These are phyloP conservation scores for Solenopsis fugax DNA, from an alignment of 1,140 invertebrate species.

Conservation along the genomic window DNA sequence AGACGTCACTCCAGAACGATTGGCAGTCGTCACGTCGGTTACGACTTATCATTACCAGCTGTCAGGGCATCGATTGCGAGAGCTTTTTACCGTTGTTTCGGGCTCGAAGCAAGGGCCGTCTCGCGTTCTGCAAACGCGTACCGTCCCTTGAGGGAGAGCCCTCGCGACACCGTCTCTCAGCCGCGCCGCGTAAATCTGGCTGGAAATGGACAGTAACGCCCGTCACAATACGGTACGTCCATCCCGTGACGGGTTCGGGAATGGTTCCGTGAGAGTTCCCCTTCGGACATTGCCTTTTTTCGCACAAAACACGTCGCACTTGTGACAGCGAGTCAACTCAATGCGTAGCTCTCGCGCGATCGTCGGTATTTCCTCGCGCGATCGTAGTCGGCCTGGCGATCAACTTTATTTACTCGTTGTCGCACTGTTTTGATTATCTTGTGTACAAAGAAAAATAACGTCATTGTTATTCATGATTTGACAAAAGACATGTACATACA, in stretches of 20 bases:
- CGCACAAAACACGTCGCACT: background rate
- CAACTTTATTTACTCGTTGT: background rate
- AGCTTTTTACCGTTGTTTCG: conserved; percentile 64
- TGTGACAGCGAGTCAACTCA: background rate
- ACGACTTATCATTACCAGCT: conserved; percentile 79
- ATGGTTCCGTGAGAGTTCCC: background rate
- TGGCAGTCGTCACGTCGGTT: conserved; percentile 58
- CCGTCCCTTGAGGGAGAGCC: conserved; percentile 15
- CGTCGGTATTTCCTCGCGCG: conserved; percentile 11
- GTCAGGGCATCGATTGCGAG: conserved; percentile 81
- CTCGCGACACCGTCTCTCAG: conserved; percentile 28
- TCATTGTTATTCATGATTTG: background rate
- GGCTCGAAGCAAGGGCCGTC: conserved; percentile 42
- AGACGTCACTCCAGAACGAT: conserved; percentile 62
- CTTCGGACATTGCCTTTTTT: background rate
- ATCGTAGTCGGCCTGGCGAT: background rate
- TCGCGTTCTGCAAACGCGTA: conserved; percentile 51
- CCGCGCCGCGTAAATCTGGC: conserved; percentile 43
- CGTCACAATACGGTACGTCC: conserved; percentile 79
- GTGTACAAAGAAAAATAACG: background rate
- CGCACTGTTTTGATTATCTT: background rate
- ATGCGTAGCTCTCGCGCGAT: background rate
- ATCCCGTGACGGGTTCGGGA: background rate
- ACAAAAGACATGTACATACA: background rate
- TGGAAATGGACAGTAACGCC: conserved; percentile 75